A percentile compares a stretch with the other conserved stretches of the same genome.
Evolutionary conservation across 1,140 invertebrate species (phyloP).

Genomic region (Hypothenemus hampei): DNA sequence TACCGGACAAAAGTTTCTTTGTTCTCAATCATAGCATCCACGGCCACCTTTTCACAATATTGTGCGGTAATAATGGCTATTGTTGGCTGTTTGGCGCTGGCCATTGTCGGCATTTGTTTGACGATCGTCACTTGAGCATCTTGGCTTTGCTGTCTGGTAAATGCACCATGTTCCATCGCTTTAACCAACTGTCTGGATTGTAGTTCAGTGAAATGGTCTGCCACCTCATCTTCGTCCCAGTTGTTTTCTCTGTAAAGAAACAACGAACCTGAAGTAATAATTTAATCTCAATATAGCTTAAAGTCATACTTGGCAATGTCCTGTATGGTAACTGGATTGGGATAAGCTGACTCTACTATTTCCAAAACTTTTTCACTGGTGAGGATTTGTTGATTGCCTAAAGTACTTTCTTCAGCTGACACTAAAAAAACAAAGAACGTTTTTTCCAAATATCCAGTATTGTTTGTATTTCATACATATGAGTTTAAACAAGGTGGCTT

Average conservation of each 20-base stretch:
- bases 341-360: slow-evolving; percentile 95
- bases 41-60: slow-evolving; percentile 98
- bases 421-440: slow-evolving; percentile 51
- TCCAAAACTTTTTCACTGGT: slow-evolving; percentile 87
- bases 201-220: slow-evolving; percentile 71
- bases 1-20: slow-evolving; percentile 97
- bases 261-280: neutral
- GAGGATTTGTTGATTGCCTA: slow-evolving; percentile 62
- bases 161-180: slow-evolving; percentile 83
- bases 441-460: no score
- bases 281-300: neutral
- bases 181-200: slow-evolving; percentile 81
- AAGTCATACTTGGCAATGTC: slow-evolving; percentile 82
- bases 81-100: slow-evolving; percentile 87
- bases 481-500: no score
- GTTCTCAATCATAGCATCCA: slow-evolving; percentile 97
- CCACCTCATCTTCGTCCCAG: slow-evolving; percentile 73
- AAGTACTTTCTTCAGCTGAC: slow-evolving; percentile 67
- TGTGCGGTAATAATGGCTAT: slow-evolving; percentile 97
- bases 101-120: slow-evolving; percentile 92
- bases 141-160: slow-evolving; percentile 53
- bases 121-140: slow-evolving; percentile 57
- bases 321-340: slow-evolving; percentile 86
- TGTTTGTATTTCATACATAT: no score
- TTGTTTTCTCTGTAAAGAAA: slow-evolving; percentile 58